Percentiles rank a stretch among this genome's conserved stretches.
Evolutionary conservation across 2,113 vertebrate genomes (phyloP).

Genomic region (Pleuronectes platessa): DNA sequence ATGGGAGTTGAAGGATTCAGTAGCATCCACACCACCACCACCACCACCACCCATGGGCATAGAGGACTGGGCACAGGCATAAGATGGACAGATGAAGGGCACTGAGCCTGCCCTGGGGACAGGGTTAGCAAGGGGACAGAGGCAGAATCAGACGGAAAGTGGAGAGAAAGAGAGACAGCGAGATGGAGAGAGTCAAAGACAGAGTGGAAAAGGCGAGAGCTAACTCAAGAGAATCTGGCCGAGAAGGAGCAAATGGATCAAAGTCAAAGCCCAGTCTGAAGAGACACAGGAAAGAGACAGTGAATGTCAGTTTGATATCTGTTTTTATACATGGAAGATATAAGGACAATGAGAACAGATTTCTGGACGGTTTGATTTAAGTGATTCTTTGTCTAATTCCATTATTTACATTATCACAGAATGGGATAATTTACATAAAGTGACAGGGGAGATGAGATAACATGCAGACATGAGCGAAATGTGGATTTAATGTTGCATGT

Average conservation of each 20-base stretch:
- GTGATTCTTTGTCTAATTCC: background rate
- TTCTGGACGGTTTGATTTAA: constrained; percentile 2
- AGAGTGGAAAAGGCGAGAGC: background rate
- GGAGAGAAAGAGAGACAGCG: constrained; percentile 23
- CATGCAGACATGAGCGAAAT: no score
- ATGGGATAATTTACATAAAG: constrained; percentile 12
- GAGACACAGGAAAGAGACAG: constrained; percentile 45
- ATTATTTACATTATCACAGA: constrained; percentile 9
- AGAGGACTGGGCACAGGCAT: constrained; percentile 13
- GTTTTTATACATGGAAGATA: constrained; percentile 7
- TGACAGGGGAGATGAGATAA: constrained; percentile 17
- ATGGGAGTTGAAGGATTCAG: constrained; percentile 13
- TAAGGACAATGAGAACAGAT: background rate
- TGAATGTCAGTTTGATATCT: constrained; percentile 31
- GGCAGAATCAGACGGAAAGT: constrained; percentile 52
- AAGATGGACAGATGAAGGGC: constrained; percentile 65
- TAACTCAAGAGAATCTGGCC: constrained; percentile 38
- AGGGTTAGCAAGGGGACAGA: constrained; percentile 50
- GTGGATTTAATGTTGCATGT: constrained; percentile 6
- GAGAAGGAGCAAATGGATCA: constrained; percentile 58
- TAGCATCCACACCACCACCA: constrained; percentile 24
- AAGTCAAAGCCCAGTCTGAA: constrained; percentile 53
- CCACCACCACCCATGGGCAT: constrained; percentile 12
- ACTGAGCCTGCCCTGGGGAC: constrained; percentile 51
- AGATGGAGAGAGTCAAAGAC: constrained; percentile 10